Conservation (phyloP, 1,140 invertebrate genomes). For the Physella acuta region DNA sequence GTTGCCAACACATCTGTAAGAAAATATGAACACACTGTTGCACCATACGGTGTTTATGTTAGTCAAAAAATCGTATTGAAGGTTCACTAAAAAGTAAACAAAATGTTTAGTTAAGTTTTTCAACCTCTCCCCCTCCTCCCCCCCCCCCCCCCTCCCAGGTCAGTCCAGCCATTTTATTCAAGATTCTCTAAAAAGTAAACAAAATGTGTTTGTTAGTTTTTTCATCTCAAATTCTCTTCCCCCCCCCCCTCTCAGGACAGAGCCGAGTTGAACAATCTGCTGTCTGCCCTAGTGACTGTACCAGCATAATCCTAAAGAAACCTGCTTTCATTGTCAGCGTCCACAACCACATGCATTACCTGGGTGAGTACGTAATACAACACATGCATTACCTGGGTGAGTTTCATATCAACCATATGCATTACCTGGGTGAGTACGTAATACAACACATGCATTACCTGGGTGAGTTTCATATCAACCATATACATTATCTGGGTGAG, state of each 20-base stretch:
- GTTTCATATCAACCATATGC: no score
- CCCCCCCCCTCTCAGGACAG: conserved; percentile 1
- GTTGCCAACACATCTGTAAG: no score
- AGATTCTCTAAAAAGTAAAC: neutral
- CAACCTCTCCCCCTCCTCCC: neutral
- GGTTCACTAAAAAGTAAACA: neutral
- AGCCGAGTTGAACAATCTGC: conserved; percentile 2
- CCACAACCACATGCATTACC: conserved; percentile 25
- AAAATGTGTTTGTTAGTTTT: neutral
- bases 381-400: no score
- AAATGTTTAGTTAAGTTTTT: neutral
- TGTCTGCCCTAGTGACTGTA: conserved; percentile 2
- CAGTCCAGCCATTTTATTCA: neutral
- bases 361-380: no score
- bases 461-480: no score
- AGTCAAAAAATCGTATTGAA: no score
- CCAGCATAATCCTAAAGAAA: neutral
- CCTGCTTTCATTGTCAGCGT: neutral
- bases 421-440: no score
- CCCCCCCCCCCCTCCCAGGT: neutral
- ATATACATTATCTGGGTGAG: no score
- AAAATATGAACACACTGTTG: no score
- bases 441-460: no score
- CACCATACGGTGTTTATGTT: no score
- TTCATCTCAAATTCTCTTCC: neutral